A percentile compares a stretch with the other conserved stretches of the same genome.
These are phyloP conservation scores for Polypterus bichir DNA, from an alignment of 2,113 vertebrate species.

Conservation along the genomic window DNA sequence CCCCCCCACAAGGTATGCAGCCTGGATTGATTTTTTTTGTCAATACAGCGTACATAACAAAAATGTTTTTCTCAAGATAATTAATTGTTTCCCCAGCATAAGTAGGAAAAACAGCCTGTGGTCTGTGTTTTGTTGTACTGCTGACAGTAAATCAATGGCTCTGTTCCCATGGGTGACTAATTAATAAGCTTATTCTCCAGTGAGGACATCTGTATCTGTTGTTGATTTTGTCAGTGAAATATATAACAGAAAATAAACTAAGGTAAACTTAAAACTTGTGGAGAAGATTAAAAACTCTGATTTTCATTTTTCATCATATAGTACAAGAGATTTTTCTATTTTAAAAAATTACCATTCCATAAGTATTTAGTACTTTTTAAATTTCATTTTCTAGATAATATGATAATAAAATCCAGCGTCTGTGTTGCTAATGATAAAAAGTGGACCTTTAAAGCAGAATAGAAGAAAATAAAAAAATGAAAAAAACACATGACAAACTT, in stretches of 20 bases:
- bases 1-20: too few relatives aligned
- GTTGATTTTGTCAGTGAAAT: conserved; percentile 48
- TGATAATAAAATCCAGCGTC: too few relatives aligned
- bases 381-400: too few relatives aligned
- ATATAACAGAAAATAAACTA: conserved; percentile 29
- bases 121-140: conserved; percentile 31
- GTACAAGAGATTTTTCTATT: too few relatives aligned
- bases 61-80: conserved; percentile 50
- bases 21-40: conserved; percentile 15
- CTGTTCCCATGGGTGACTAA: conserved; percentile 60
- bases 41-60: conserved; percentile 20
- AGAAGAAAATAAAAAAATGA: conserved; percentile 47
- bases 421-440: too few relatives aligned
- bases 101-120: conserved; percentile 46
- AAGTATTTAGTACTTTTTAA: too few relatives aligned
- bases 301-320: too few relatives aligned
- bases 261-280: too few relatives aligned
- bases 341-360: too few relatives aligned
- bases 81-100: conserved; percentile 50
- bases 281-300: too few relatives aligned
- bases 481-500: conserved; percentile 61
- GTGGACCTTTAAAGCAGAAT: too few relatives aligned
- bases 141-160: conserved; percentile 69
- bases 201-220: conserved; percentile 47
- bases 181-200: conserved; percentile 63